Evolutionary conservation across 1,140 invertebrate genomes (phyloP).

Genomic region (Propsilocerus akamusi): DNA sequence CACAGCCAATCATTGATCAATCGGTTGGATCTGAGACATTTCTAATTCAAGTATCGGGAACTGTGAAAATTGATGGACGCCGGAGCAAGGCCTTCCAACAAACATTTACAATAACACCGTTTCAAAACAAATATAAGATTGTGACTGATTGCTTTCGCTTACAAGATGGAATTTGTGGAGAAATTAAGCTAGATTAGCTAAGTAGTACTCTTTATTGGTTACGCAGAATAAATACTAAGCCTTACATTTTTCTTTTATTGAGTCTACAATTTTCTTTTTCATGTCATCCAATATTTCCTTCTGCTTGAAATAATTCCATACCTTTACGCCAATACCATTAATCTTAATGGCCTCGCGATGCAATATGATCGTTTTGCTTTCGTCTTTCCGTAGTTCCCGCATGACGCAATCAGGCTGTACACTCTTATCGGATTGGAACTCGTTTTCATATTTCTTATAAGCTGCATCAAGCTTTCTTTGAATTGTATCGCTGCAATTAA

Average conservation of each 20-base stretch:
- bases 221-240: too few relatives aligned
- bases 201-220: too few relatives aligned
- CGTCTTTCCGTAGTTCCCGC: neutral
- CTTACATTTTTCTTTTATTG: too few relatives aligned
- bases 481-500: neutral
- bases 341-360: neutral
- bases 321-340: neutral
- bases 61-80: conserved; percentile 41
- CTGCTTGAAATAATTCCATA: neutral
- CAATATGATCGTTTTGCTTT: neutral
- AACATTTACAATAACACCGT: conserved; percentile 61
- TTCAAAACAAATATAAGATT: conserved; percentile 76
- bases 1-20: conserved; percentile 56
- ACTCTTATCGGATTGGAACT: neutral
- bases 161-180: conserved; percentile 30
- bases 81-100: conserved; percentile 48
- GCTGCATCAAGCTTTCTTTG: neutral
- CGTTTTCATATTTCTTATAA: neutral
- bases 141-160: conserved; percentile 64
- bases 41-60: conserved; percentile 53
- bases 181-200: too few relatives aligned
- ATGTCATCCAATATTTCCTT: neutral
- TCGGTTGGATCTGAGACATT: conserved; percentile 48
- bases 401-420: neutral
- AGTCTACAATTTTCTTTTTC: neutral